phyloP scores from a whole-genome alignment of 2,797 vertebrate genomes.

The Hemitrygon akajei region DNA sequence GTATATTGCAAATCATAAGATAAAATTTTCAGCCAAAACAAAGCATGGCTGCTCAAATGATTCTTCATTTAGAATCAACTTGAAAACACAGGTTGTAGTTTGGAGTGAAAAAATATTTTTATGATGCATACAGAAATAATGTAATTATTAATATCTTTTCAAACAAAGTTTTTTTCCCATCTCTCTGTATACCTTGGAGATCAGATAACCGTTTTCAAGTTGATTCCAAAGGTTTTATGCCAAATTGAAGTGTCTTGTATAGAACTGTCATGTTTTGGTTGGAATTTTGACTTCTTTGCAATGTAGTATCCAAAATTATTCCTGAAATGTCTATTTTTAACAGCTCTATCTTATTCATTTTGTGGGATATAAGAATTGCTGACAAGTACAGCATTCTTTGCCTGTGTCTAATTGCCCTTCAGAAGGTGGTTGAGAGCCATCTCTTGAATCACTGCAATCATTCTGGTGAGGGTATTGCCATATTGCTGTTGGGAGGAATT shows the following conservation, averaged over 20 bases:
- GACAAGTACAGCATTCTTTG: too few species aligned
- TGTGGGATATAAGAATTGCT: too few species aligned
- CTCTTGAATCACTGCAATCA: too few species aligned
- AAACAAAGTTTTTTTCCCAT: neutral
- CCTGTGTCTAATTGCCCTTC: too few species aligned
- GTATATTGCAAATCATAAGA: neutral
- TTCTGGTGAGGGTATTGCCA: too few species aligned
- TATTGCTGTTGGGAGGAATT: too few species aligned
- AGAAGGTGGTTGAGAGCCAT: too few species aligned
- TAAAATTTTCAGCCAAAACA: neutral
- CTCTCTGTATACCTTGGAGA: neutral
- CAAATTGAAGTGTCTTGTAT: neutral
- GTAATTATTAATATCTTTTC: too few species aligned
- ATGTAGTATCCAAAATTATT: neutral
- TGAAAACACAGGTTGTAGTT: neutral
- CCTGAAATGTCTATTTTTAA: neutral
- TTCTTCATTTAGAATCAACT: neutral
- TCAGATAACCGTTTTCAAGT: neutral
- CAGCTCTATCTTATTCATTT: too few species aligned
- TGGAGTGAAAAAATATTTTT: neutral
- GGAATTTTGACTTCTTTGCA: neutral
- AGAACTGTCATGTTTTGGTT: neutral
- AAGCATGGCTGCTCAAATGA: neutral
- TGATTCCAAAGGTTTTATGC: neutral
- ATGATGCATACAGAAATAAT: too few species aligned